Evolutionary conservation across 1,140 invertebrate genomes (phyloP), one percentile per base, ranked within the genome.

Genomic region (Seison nebaliae): DNA sequence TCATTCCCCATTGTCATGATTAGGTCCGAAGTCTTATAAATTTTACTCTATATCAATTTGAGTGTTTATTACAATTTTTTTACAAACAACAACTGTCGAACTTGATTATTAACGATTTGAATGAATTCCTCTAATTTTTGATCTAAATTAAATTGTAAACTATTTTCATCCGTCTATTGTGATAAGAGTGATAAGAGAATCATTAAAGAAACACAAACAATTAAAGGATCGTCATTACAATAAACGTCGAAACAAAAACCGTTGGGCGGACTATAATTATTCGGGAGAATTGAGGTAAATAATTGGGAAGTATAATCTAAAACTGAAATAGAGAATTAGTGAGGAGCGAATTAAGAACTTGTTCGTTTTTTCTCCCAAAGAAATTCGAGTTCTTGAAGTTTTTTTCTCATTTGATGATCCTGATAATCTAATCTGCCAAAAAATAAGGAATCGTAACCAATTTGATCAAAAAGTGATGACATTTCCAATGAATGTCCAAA

Each of bases 1-100:
- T 93, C 83, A 44, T 71, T 71, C 0, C 83, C 83, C 80, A 88
- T 88, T 2, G 79, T 80, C 30, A 86, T 60, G 40, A 84, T 64
- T 5, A 84, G 62, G 51, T 86, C 72, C 47, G 72, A 70, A 16
- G 66, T 63, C 9, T 43, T 43, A 42, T 60, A 55, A 32, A 46
- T 46, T 24, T 43, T 24, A 5, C 17, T 20, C 21, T 40, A 28
- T 6, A 20, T 28, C 3, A 19, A 35, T 2, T 28, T 29, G 9
- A 36, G 12, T 17, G 18, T 4, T 5, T 12, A 33, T 28, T 32
- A 33, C 14, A 33, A 6, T 3, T 5, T 38, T 31, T 5, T 5
- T 35, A 16, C 1, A 32, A 38, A n/a, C 9, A 3, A 15, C 6
- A 38, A 35, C 15, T 9, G n/a, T 34, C 5, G 19, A 22, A 20